Evolutionary conservation across 2,888 invertebrate species (phyloP), one percentile per base, ranked within the genome.

Genomic region (Heteromurus nitidus): DNA sequence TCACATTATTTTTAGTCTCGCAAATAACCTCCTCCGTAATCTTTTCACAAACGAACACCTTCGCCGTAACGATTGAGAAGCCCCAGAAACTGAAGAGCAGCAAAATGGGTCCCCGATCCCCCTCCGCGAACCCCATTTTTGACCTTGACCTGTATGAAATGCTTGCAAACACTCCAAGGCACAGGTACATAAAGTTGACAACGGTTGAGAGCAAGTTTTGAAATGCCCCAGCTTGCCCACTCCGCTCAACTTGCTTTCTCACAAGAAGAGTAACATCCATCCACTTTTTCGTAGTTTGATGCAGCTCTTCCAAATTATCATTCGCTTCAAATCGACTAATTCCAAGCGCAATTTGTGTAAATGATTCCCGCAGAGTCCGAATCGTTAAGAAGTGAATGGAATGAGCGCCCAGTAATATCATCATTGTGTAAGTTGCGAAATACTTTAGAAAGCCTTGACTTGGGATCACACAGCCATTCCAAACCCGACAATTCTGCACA

Each of bases 101-200:
- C 24, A 68, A 24, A 20, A 62, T 47, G 24, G 53, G 30, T 16
- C 64, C 67, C 44, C 67, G 16, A n/a, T 42, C 67, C n/a, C 58
- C 55, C 18, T 67, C 55, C 1, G 11, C 67, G 7, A n/a, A n/a
- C 20, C 64, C 53, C 20, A 64, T 3, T n/a, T 24, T 65, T 36
- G 36, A 5, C 7, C 7, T 65, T 36, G 36, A 5, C 7, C 7
- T 9, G 7, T 36, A 13, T 2, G 67, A 67, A 2, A 74, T n/a
- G 5, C n/a, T 58, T 0, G 76, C 42, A 60, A 82, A 82, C 3
- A 76, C 42, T n/a, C 76, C 70, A 24, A 76, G 65, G 30, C 82
- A 82, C 5, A 82, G 42, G 30, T 58, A 70, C 22, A 44, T 24
- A 26, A 82, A 82, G 22, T 76, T 36, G n/a, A 76, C 60, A 26